Evolutionary conservation across 2,888 invertebrate genomes (phyloP).

Genomic region (Aleiodes alternator): DNA sequence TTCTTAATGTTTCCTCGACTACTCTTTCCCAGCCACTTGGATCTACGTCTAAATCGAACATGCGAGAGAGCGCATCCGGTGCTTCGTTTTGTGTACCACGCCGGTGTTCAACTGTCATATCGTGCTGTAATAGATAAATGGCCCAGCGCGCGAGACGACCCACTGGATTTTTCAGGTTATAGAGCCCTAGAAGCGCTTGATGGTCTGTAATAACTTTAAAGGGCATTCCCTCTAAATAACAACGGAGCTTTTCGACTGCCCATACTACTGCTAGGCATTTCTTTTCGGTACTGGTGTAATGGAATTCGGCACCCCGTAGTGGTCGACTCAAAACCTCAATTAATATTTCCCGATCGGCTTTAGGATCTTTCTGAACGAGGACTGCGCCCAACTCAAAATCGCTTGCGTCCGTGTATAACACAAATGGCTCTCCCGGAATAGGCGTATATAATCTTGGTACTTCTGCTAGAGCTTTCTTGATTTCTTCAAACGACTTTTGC

Average conservation of each 20-base stretch:
- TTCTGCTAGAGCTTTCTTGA: constrained; percentile 35
- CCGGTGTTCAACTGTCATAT: constrained; percentile 21
- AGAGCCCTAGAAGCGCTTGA: constrained; percentile 52
- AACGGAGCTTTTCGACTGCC: too few relatives aligned
- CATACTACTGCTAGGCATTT: too few relatives aligned
- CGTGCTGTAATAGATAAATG: constrained; percentile 41
- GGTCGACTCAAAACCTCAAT: constrained; percentile 48
- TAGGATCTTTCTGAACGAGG: constrained; percentile 43
- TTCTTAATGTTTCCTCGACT: constrained; percentile 9
- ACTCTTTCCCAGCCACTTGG: constrained; percentile 36
- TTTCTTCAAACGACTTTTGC: constrained; percentile 45
- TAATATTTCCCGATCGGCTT: constrained; percentile 41
- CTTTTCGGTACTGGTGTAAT: too few relatives aligned
- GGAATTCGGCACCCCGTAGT: constrained; percentile 44
- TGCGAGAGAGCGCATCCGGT: constrained; percentile 41
- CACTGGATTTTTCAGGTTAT: constrained; percentile 38
- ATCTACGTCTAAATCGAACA: constrained; percentile 40
- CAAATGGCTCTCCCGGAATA: constrained; percentile 22
- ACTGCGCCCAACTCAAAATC: constrained; percentile 52
- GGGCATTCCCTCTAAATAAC: constrained; percentile 34
- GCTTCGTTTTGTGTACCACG: constrained; percentile 43
- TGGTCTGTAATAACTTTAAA: constrained; percentile 48
- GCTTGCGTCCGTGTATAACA: constrained; percentile 51
- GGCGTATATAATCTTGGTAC: constrained; percentile 30
- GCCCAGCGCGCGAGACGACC: constrained; percentile 51